Base-by-base conservation (phyloP, 2,113 vertebrate genomes). In the Boleophthalmus pectinirostris region DNA sequence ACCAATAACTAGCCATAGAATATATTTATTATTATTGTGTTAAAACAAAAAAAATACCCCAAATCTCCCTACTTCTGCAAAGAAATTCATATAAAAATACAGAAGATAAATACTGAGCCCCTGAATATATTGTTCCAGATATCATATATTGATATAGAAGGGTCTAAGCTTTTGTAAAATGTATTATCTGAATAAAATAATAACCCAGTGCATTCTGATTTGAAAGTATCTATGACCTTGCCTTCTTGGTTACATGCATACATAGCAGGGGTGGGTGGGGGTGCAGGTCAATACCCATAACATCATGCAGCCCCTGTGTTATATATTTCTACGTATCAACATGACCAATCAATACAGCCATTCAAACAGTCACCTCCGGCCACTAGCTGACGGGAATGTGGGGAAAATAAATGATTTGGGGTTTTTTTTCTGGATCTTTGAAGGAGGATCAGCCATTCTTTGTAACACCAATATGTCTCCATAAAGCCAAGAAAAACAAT, bases 401-500 rank as follows among this genome's bases (percentile, higher is more conserved):
- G 38, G 11, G 38, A n/a, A 64, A 18, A 33, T 29, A 29, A 8
- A 61, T 29, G 6, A 33, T 61, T 61, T 61, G 29, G 57, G 54
- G n/a, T 29, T 58, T 21, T 58, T 58, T 58, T 58, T 25, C 10
- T 12, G 56, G 23, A 33, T 18, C 58, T 61, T 33, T 33, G 25
- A 38, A 64, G 33, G 18, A 38, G 61, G 61, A 43, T 64, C 20
- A 2, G 18, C 61, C 61, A 35, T 38, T 43, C 61, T n/a, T 64
- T 38, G 61, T 64, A 21, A 11, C 33, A 18, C 61, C 61, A 64
- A 64, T 64, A 64, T 43, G 29, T 47, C 65, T 66, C 65, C 43
- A 66, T 12, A 15, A 51, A 61, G 24, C 46, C 61, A 58, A 70
- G 35, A 51, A 79, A 60, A 58, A 66, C 61, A 66, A 72, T 10